Evolutionary conservation across 2,113 vertebrate species (phyloP).

Genomic region (Colossoma macropomum): DNA sequence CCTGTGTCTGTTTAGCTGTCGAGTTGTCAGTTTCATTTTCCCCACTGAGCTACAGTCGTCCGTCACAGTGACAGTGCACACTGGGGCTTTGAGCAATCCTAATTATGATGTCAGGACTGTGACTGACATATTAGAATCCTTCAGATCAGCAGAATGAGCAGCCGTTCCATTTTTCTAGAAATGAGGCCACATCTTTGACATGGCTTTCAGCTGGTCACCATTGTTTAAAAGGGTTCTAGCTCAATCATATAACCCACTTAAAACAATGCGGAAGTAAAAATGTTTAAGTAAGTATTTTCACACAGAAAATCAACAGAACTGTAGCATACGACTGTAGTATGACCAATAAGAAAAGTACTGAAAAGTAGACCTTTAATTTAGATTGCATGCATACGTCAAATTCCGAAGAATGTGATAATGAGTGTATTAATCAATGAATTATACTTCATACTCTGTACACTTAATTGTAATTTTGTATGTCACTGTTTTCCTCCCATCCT

Average conservation of each 20-base stretch:
- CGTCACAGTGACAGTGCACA: conserved; percentile 34
- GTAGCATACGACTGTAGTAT: no score
- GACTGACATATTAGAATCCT: conserved; percentile 36
- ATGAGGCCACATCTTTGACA: not conserved
- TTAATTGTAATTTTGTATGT: no score
- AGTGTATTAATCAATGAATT: no score
- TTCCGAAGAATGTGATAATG: no score
- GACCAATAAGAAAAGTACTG: no score
- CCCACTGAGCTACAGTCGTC: conserved; percentile 35
- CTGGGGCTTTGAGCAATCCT: conserved; percentile 24
- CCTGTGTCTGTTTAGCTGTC: conserved; percentile 18
- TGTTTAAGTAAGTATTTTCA: no score
- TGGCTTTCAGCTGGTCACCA: not conserved
- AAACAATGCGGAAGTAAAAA: no score
- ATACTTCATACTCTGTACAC: no score
- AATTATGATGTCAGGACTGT: conserved; percentile 32
- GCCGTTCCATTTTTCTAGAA: not conserved
- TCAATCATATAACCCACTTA: not conserved
- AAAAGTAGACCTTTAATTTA: no score
- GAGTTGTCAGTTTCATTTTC: conserved; percentile 45
- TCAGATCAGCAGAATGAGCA: conserved; percentile 41
- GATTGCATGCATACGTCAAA: no score
- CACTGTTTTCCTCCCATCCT: no score
- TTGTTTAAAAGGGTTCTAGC: not conserved
- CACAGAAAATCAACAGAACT: no score